Evolutionary conservation across 2,113 vertebrate species (phyloP).

Genomic region (Herpetotheres cachinnans): DNA sequence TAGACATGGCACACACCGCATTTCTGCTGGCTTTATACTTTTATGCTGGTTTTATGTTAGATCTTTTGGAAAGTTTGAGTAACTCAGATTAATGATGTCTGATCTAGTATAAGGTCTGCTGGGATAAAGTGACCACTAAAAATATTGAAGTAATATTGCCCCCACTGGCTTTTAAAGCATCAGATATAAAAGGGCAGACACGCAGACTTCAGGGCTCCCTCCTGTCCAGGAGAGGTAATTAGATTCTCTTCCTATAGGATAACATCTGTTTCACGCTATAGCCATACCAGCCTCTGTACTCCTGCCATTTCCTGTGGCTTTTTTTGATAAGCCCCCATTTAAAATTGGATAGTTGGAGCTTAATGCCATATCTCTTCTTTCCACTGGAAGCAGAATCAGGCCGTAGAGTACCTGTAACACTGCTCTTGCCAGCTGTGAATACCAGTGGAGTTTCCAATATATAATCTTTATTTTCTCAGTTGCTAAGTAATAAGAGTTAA

Average conservation of each 20-base stretch:
- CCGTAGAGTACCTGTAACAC: background rate
- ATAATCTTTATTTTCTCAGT: constrained; percentile 9
- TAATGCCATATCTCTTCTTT: background rate
- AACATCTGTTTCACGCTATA: background rate
- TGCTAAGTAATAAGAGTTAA: constrained; percentile 43
- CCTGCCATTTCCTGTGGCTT: background rate
- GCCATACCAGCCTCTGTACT: background rate
- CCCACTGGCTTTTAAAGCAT: background rate
- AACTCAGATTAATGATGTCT: background rate
- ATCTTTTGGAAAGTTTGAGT: background rate
- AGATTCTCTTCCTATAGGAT: background rate
- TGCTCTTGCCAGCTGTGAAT: background rate
- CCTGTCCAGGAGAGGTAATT: background rate
- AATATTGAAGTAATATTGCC: background rate
- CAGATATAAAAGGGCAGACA: background rate
- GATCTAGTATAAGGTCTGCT: background rate
- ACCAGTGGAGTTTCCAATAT: background rate
- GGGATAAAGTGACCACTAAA: background rate
- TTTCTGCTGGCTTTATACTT: background rate
- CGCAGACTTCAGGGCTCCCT: background rate
- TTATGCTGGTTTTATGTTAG: background rate
- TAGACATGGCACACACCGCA: rapidly evolving
- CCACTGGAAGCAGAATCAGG: background rate
- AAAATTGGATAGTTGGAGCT: background rate
- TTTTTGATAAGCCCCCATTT: background rate